A percentile compares a stretch with the other conserved stretches of the same genome.
Evolutionary conservation across 2,797 vertebrate species (phyloP).

Genomic region (Galago senegalensis): DNA sequence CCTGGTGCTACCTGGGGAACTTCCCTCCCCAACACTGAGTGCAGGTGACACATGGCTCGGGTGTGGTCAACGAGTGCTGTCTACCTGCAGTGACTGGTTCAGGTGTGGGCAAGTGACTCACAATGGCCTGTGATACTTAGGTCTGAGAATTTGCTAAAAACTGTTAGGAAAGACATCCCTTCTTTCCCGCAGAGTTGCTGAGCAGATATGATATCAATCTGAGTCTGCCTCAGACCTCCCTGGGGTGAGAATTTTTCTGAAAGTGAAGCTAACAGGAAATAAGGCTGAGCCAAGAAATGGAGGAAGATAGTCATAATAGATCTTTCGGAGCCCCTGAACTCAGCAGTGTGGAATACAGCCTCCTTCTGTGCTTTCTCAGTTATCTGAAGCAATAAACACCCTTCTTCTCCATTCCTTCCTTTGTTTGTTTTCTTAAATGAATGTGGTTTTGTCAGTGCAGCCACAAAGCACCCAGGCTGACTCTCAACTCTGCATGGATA

Average conservation of each 20-base stretch:
- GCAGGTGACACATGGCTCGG: not conserved
- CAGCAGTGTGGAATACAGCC: not conserved
- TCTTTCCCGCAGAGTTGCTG: not conserved
- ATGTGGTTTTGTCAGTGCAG: constrained; percentile 19
- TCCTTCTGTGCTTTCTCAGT: not conserved
- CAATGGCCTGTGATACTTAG: not conserved
- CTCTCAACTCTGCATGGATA: not conserved
- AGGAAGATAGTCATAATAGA: too few relatives aligned
- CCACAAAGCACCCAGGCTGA: not conserved
- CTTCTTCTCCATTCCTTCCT: too few relatives aligned
- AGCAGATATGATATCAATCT: not conserved
- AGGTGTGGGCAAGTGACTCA: not conserved
- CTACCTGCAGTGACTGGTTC: not conserved
- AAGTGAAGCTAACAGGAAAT: not conserved
- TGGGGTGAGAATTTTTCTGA: not conserved
- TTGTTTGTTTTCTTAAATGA: not conserved
- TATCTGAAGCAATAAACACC: not conserved
- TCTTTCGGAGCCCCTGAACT: not conserved
- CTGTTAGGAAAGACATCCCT: not conserved
- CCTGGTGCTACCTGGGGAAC: not conserved
- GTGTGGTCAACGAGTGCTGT: too few relatives aligned
- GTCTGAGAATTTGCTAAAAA: not conserved
- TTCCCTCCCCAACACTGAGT: not conserved
- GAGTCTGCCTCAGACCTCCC: not conserved
- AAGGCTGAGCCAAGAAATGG: not conserved